Conservation (phyloP, 2,113 vertebrate genomes). For the Oncorhynchus gorbuscha region DNA sequence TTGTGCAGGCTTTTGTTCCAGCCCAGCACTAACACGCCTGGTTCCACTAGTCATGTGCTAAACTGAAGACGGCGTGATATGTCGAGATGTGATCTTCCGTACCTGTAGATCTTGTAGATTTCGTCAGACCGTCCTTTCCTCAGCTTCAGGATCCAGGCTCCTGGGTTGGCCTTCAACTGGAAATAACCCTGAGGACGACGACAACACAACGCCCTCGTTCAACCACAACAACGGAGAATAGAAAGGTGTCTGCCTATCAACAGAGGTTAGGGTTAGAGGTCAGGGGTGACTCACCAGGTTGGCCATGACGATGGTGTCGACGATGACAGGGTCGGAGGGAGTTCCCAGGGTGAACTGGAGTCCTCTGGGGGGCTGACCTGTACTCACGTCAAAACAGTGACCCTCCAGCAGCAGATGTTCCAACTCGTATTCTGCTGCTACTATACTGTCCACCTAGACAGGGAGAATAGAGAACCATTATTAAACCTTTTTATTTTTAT, state of each 20-base stretch:
- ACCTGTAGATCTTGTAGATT: constrained; percentile 98
- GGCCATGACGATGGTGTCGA: constrained; percentile 98
- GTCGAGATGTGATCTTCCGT: not conserved
- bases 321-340: constrained; percentile 78
- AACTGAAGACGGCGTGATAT: not conserved
- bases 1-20: not conserved
- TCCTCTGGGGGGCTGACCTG: constrained; percentile 92
- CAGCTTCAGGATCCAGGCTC: constrained; percentile 90
- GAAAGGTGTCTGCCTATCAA: not conserved
- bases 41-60: no score
- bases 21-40: no score
- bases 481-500: no score
- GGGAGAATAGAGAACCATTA: not conserved
- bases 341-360: constrained; percentile 95
- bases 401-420: constrained; percentile 94
- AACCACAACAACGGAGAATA: not conserved
- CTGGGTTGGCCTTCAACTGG: constrained; percentile 96
- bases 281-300: constrained; percentile 80
- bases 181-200: constrained; percentile 86
- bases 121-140: constrained; percentile 95
- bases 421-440: constrained; percentile 92
- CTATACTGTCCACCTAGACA: constrained; percentile 86
- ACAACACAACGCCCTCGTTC: not conserved
- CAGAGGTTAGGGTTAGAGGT: not conserved
- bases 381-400: constrained; percentile 96